Base-by-base conservation (phyloP, 2,888 invertebrate species). In the Subacronicta megacephala region DNA sequence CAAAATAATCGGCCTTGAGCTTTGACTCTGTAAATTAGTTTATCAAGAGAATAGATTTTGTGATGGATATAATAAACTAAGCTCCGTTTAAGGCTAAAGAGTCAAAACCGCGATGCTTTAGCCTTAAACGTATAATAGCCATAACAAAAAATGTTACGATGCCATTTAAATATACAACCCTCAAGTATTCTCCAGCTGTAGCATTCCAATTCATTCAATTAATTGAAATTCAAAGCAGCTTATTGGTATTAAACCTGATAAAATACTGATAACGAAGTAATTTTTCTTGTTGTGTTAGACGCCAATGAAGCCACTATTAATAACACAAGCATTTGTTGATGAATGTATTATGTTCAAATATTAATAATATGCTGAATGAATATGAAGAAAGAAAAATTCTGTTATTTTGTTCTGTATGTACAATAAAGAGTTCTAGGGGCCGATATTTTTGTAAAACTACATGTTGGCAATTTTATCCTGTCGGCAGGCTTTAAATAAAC, bases 1-100 rank as follows among this genome's bases (percentile, higher is more conserved):
- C 61, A 57, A 64, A 60, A 62, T 53, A 60, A 64, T 73, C 60
- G 67, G 67, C 67, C 57, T 51, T 37, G 53, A 62, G 54, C 52
- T 50, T 66, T 57, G 58, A 61, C 55, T 52, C 15, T 52, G 35
- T 55, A 40, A 52, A 47, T 44, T 37, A 35, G 33, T 55, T 29
- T 62, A 44, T 53, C 44, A 37, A 35, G 52, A 61, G 55, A 61
- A 33, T 52, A 56, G 44, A 35, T 58, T 50, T 29, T n/a, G n/a
- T n/a, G n/a, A n/a, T n/a, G n/a, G n/a, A n/a, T n/a, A n/a, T n/a
- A n/a, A n/a, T n/a, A n/a, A n/a, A n/a, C n/a, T n/a, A n/a, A n/a
- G n/a, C n/a, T n/a, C n/a, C n/a, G n/a, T n/a, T n/a, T n/a, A n/a
- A n/a, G n/a, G n/a, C n/a, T n/a, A n/a, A n/a, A n/a, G n/a, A n/a